Percentiles rank a stretch among this genome's conserved stretches.
These are phyloP conservation scores for Charina bottae DNA, from an alignment of 2,113 vertebrate species.

Conservation along the genomic window DNA sequence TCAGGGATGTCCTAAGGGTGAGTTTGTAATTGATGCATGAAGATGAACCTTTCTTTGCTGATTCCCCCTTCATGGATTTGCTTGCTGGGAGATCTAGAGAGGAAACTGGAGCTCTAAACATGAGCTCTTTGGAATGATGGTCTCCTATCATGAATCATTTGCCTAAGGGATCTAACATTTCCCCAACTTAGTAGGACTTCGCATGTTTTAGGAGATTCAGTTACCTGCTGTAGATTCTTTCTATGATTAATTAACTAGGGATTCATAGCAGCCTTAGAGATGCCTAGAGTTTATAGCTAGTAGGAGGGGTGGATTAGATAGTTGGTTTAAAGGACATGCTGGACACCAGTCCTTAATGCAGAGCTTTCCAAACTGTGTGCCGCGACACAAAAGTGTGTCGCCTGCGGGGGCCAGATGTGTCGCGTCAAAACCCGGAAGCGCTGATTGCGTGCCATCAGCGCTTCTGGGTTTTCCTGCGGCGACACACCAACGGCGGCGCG, in stretches of 20 bases:
- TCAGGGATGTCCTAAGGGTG: not conserved
- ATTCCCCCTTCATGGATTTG: not conserved
- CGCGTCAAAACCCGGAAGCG: too few relatives aligned
- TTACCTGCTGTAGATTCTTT: not conserved
- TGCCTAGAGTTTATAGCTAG: not conserved
- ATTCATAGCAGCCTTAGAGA: not conserved
- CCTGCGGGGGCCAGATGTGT: too few relatives aligned
- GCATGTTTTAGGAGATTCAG: not conserved
- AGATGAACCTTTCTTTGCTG: not conserved
- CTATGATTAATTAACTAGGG: not conserved
- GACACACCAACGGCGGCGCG: too few relatives aligned
- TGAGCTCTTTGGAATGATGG: not conserved
- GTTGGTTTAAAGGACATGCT: not conserved
- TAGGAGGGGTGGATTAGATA: not conserved
- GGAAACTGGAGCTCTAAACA: not conserved
- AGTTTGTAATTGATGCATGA: not conserved
- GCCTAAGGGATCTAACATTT: slow-evolving; percentile 9
- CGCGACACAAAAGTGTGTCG: too few relatives aligned
- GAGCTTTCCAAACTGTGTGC: too few relatives aligned
- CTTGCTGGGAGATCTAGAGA: not conserved
- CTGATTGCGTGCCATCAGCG: too few relatives aligned
- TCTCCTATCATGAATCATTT: not conserved
- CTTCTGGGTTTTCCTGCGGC: too few relatives aligned
- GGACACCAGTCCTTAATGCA: not conserved
- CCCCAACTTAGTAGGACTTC: not conserved